Evolutionary conservation across 1,140 invertebrate genomes (phyloP).

Genomic region (Eupeodes corollae): DNA sequence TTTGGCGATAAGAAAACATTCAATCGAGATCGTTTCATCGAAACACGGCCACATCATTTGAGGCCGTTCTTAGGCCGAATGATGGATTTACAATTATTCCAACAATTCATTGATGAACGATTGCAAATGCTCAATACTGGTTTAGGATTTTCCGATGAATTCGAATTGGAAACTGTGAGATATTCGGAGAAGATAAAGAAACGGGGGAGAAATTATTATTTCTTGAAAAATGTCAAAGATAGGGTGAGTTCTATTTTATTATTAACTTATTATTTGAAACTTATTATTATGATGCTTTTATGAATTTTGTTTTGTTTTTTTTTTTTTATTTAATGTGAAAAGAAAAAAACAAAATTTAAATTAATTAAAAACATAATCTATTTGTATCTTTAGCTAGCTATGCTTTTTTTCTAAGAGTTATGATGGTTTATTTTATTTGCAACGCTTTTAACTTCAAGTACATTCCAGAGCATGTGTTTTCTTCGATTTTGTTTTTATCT

Average conservation of each 20-base stretch:
- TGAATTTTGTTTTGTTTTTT: background rate
- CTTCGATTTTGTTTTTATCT: too few relatives aligned
- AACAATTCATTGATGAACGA: constrained; percentile 90
- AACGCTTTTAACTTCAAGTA: too few relatives aligned
- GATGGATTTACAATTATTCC: constrained; percentile 87
- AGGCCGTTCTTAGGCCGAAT: constrained; percentile 83
- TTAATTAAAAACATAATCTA: background rate
- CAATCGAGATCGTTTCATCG: constrained; percentile 79
- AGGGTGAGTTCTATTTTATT: constrained; percentile 42
- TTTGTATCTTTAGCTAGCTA: background rate
- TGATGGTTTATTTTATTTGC: too few relatives aligned
- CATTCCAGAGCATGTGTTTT: too few relatives aligned
- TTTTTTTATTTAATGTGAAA: too few relatives aligned
- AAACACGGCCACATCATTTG: constrained; percentile 64
- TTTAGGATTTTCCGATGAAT: constrained; percentile 83
- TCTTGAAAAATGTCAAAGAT: constrained; percentile 64
- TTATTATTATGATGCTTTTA: background rate
- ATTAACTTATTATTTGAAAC: background rate
- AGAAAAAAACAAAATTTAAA: background rate
- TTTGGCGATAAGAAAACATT: constrained; percentile 65
- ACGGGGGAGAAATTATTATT: constrained; percentile 68
- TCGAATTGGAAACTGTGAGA: constrained; percentile 79
- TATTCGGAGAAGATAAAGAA: constrained; percentile 74
- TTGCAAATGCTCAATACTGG: constrained; percentile 81
- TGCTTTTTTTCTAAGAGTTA: background rate